phyloP scores from a whole-genome alignment of 2,113 vertebrate species.

The Rhea americana region DNA sequence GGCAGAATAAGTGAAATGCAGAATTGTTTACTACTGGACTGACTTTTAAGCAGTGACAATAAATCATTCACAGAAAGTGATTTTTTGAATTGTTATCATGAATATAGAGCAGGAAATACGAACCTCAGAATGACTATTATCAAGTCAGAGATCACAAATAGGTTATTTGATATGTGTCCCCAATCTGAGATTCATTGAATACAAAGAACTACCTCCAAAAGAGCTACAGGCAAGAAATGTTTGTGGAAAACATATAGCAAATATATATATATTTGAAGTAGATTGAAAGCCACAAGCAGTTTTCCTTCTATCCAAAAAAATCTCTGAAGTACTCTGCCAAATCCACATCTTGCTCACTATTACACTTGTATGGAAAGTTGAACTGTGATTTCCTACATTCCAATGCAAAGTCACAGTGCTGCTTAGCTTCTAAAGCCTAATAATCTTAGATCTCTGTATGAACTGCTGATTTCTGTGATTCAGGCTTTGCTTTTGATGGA shows the following conservation, averaged over 20 bases:
- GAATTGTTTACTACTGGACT: neutral
- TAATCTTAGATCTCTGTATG: constrained; percentile 33
- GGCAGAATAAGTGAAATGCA: neutral
- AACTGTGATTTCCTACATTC: neutral
- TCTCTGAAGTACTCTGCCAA: neutral
- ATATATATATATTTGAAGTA: neutral
- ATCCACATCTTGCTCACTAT: neutral
- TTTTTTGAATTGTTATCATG: neutral
- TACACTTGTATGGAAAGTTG: neutral
- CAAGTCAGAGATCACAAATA: neutral
- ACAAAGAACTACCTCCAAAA: neutral
- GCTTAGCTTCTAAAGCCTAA: neutral
- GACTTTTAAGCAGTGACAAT: neutral
- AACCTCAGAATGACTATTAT: neutral
- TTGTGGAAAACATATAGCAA: neutral
- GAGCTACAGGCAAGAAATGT: neutral
- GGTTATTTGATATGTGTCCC: neutral
- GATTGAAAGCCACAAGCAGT: neutral
- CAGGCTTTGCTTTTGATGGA: constrained; percentile 32
- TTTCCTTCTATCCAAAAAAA: neutral
- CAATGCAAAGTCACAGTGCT: neutral
- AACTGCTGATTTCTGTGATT: constrained; percentile 36
- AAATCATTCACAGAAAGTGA: neutral
- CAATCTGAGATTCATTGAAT: neutral
- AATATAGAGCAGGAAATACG: neutral